These are phyloP conservation scores for Papilio polyxenes DNA, from an alignment of 1,140 invertebrate genomes.

Conservation along the genomic window DNA sequence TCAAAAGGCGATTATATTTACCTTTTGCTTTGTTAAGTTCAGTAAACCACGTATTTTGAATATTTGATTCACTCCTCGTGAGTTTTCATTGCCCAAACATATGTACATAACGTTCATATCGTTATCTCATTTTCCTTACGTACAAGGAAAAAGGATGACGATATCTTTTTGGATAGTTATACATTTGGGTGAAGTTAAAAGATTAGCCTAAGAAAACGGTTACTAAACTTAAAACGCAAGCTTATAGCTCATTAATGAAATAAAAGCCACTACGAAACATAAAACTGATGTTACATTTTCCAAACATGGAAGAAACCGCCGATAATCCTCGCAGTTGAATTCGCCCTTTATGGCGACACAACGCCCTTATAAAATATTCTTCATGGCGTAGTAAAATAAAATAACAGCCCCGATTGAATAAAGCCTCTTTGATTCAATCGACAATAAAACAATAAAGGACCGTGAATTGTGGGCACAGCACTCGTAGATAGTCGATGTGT, in stretches of 20 bases:
- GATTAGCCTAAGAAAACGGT: neutral
- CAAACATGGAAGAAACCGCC: neutral
- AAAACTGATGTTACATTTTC: neutral
- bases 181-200: neutral
- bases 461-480: slow-evolving; percentile 39
- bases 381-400: slow-evolving; percentile 36
- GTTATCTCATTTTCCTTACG: neutral
- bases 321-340: slow-evolving; percentile 7
- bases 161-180: neutral
- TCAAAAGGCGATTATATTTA: slow-evolving; percentile 26
- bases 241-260: neutral
- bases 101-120: too few species aligned
- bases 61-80: neutral
- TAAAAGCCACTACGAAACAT: neutral
- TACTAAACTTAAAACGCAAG: neutral
- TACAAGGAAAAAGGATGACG: neutral
- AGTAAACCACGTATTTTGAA: slow-evolving; percentile 4
- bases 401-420: slow-evolving; percentile 28
- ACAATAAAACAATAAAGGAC: slow-evolving; percentile 41
- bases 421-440: slow-evolving; percentile 37
- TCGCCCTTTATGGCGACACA: slow-evolving; percentile 4
- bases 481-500: slow-evolving; percentile 42
- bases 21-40: slow-evolving; percentile 25
- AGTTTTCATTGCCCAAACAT: neutral
- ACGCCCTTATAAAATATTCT: slow-evolving; percentile 39